These are phyloP conservation scores for Acanthopleura granulata DNA, from an alignment of 2,888 invertebrate genomes.

Conservation along the genomic window DNA sequence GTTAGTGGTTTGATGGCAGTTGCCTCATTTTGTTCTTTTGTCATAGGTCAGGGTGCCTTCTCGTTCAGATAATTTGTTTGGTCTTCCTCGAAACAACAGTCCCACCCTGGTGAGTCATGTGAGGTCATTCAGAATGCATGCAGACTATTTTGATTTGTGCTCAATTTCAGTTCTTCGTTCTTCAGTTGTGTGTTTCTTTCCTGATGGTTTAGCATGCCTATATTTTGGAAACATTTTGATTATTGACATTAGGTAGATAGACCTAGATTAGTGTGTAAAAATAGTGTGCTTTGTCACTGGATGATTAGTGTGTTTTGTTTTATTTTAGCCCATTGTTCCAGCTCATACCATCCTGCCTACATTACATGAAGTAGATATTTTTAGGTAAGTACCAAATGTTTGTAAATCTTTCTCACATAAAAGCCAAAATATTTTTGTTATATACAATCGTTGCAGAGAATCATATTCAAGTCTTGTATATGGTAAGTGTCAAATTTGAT, in stretches of 20 bases:
- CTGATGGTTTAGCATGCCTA: too few relatives aligned
- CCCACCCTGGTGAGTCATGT: slow-evolving; percentile 33
- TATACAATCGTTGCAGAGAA: too few relatives aligned
- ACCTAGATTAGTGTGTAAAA: too few relatives aligned
- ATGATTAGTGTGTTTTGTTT: neutral
- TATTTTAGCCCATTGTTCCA: slow-evolving; percentile 59
- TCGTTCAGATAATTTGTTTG: slow-evolving; percentile 69
- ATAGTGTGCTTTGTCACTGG: too few relatives aligned
- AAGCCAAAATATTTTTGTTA: too few relatives aligned
- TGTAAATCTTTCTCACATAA: too few relatives aligned
- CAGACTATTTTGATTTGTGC: neutral
- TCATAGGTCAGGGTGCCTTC: slow-evolving; percentile 77
- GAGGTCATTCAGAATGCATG: neutral
- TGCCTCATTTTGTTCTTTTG: slow-evolving; percentile 4
- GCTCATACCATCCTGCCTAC: slow-evolving; percentile 67
- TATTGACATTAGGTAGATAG: too few relatives aligned
- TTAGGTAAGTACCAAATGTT: slow-evolving; percentile 53
- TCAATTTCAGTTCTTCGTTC: neutral
- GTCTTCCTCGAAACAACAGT: slow-evolving; percentile 66
- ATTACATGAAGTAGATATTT: slow-evolving; percentile 71
- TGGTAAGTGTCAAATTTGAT: too few relatives aligned
- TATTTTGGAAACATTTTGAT: too few relatives aligned
- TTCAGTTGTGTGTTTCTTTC: neutral
- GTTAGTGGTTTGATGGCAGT: too few relatives aligned
- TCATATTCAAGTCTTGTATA: too few relatives aligned